Percentiles rank a stretch among this genome's conserved stretches.
Conservation (phyloP, 2,888 invertebrate species). For the Pherbina coryleti region DNA sequence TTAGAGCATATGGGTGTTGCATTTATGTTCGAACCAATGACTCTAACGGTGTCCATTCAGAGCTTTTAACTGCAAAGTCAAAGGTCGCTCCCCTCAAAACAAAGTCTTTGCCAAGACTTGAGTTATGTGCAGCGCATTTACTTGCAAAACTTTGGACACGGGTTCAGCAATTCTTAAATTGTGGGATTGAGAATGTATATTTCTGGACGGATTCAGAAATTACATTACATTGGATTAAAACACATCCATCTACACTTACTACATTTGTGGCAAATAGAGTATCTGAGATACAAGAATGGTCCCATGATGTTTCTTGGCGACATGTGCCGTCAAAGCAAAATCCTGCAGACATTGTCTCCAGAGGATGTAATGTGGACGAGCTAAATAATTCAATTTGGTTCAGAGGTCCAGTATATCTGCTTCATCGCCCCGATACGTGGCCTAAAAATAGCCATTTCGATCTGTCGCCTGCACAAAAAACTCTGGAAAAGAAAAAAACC, state of each 20-base stretch:
- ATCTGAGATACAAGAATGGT: not conserved
- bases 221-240: too few species aligned
- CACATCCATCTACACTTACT: too few species aligned
- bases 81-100: too few species aligned
- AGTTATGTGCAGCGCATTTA: slow-evolving; percentile 41
- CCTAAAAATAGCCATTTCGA: too few species aligned
- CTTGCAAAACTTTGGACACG: slow-evolving; percentile 33
- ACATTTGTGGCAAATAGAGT: not conserved
- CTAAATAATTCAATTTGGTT: not conserved
- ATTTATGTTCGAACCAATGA: too few species aligned
- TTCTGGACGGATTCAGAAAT: slow-evolving; percentile 30
- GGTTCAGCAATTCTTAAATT: slow-evolving; percentile 11
- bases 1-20: slow-evolving; percentile 34
- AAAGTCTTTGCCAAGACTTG: slow-evolving; percentile 36
- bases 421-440: too few species aligned
- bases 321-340: not conserved
- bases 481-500: not conserved
- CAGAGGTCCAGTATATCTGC: too few species aligned
- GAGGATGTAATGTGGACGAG: not conserved
- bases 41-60: too few species aligned
- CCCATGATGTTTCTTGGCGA: not conserved
- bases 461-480: not conserved
- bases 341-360: too few species aligned
- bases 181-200: not conserved
- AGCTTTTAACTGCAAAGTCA: too few species aligned